Conservation (phyloP, 2,888 invertebrate genomes). For the Dasysyrphus tricinctus region DNA sequence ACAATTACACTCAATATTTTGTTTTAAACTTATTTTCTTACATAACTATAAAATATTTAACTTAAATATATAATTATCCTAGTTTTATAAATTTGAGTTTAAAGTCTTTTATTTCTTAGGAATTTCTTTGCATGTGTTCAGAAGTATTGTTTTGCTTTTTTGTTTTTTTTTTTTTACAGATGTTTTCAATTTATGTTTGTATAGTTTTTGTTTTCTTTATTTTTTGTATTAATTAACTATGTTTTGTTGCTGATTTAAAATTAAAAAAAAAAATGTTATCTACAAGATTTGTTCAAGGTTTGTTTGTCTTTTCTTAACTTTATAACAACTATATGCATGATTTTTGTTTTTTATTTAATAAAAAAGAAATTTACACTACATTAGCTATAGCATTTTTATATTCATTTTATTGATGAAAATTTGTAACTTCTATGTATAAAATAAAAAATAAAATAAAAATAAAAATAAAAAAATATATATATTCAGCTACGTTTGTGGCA, state of each 20-base stretch:
- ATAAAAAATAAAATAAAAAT: background rate
- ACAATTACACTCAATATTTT: conserved; percentile 45
- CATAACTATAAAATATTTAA: conserved; percentile 40
- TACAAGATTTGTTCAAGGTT: conserved; percentile 77
- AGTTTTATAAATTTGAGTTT: conserved; percentile 71
- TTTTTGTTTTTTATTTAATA: conserved; percentile 34
- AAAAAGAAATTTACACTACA: conserved; percentile 26
- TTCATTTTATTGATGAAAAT: conserved; percentile 26
- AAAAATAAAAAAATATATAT: background rate
- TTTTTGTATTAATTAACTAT: conserved; percentile 59
- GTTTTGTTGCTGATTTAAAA: conserved; percentile 25
- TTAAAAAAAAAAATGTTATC: conserved; percentile 58
- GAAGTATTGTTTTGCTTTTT: conserved; percentile 58
- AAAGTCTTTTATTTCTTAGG: conserved; percentile 83
- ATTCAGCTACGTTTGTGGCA: conserved; percentile 61
- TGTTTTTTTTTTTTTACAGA: conserved; percentile 34
- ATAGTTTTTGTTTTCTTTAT: conserved; percentile 45
- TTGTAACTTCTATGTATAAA: conserved; percentile 18
- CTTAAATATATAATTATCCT: conserved; percentile 41
- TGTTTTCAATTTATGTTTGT: conserved; percentile 47
- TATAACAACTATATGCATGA: conserved; percentile 47
- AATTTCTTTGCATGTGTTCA: conserved; percentile 78
- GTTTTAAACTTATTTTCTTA: conserved; percentile 19
- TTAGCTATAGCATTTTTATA: conserved; percentile 4
- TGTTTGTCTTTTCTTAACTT: conserved; percentile 34